Percentiles rank a stretch among this genome's conserved stretches.
Conservation (phyloP, 1,140 invertebrate genomes). For the Saxidomus purpurata region DNA sequence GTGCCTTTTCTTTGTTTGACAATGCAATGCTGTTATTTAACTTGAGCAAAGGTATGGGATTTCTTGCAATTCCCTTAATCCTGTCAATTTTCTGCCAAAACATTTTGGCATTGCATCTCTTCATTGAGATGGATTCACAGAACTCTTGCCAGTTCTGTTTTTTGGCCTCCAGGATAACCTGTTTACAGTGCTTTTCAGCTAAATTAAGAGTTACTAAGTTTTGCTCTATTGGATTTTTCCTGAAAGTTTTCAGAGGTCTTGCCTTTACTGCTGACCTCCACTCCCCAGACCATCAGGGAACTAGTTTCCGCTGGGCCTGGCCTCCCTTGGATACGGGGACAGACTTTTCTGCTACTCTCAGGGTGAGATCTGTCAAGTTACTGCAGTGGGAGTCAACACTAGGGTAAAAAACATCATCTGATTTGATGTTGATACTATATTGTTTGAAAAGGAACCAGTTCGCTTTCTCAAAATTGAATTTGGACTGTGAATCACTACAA, state of each 20-base stretch:
- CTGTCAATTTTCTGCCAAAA: background rate
- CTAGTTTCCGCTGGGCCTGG: background rate
- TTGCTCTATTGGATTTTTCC: background rate
- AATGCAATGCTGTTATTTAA: no score
- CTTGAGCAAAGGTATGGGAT: no score
- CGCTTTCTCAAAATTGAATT: no score
- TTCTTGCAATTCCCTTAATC: no score
- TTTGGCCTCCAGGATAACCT: background rate
- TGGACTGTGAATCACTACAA: no score
- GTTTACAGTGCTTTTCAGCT: background rate
- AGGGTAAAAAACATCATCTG: background rate
- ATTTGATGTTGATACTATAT: no score
- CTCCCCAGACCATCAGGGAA: slow-evolving; percentile 2
- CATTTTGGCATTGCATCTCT: no score
- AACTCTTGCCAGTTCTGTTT: no score
- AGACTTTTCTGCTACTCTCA: background rate
- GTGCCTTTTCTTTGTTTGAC: no score
- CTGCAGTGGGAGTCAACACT: background rate
- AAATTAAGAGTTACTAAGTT: background rate
- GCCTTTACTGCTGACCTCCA: background rate
- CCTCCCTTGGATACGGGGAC: background rate
- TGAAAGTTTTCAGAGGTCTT: background rate
- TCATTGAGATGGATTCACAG: no score
- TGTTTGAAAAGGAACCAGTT: background rate
- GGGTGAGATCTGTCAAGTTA: background rate